A percentile compares a stretch with the other conserved stretches of the same genome.
Evolutionary conservation across 2,888 invertebrate species (phyloP).

Genomic region (Arctia plantaginis): DNA sequence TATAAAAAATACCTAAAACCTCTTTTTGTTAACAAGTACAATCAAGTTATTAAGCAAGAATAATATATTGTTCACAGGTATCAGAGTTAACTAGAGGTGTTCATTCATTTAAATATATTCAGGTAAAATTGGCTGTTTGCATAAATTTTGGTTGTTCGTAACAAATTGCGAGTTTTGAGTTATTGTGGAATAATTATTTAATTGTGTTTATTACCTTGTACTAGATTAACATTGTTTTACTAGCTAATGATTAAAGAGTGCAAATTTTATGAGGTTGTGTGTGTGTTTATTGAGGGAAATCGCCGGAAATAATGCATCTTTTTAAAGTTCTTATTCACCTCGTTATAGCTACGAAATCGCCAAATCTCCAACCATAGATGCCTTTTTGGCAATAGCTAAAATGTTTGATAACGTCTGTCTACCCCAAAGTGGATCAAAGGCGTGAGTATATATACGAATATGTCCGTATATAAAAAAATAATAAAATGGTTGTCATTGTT

Average conservation of each 20-base stretch:
- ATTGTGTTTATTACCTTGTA: conserved; percentile 4
- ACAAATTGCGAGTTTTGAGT: conserved; percentile 6
- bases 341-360: too few relatives aligned
- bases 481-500: too few relatives aligned
- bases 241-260: not conserved
- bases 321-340: not conserved
- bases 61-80: conserved; percentile 45
- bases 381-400: too few relatives aligned
- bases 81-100: conserved; percentile 24
- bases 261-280: not conserved
- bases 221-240: not conserved
- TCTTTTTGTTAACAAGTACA: not conserved
- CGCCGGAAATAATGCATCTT: not conserved
- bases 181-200: conserved; percentile 2
- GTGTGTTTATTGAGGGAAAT: not conserved
- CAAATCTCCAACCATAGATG: too few relatives aligned
- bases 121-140: conserved; percentile 40
- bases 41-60: conserved; percentile 23
- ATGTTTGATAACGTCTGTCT: too few relatives aligned
- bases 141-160: conserved; percentile 31
- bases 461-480: too few relatives aligned
- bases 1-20: not conserved
- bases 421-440: too few relatives aligned
- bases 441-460: too few relatives aligned
- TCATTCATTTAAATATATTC: conserved; percentile 46